Percentiles rank a stretch among this genome's conserved stretches.
Conservation (phyloP, 2,797 vertebrate species). For the Clarias platycephalus region DNA sequence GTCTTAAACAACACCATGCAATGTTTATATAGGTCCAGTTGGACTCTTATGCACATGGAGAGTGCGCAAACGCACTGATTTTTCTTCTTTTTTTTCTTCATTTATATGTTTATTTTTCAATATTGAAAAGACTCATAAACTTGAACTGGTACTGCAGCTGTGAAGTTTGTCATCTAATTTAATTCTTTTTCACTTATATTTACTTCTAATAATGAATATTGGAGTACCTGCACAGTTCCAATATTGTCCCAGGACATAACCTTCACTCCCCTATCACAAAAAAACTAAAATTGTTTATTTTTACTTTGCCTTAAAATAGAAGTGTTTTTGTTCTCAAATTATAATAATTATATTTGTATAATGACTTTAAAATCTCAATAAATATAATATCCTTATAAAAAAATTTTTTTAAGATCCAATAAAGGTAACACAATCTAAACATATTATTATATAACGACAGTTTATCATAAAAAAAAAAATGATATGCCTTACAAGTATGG, state of each 20-base stretch:
- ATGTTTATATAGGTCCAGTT: too few relatives aligned
- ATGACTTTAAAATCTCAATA: too few relatives aligned
- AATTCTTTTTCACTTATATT: neutral
- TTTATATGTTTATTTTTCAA: neutral
- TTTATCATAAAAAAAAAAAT: neutral
- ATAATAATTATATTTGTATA: neutral
- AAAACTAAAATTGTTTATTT: neutral
- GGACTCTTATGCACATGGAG: too few relatives aligned
- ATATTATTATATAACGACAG: neutral
- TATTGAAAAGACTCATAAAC: neutral
- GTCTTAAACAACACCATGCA: too few relatives aligned
- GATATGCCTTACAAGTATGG: neutral
- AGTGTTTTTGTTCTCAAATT: neutral
- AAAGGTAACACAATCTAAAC: neutral
- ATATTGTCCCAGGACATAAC: neutral
- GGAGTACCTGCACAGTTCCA: neutral
- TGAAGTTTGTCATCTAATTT: neutral
- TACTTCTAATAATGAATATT: neutral
- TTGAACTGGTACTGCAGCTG: neutral
- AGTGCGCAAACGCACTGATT: too few relatives aligned
- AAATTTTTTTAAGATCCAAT: neutral
- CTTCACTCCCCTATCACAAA: neutral
- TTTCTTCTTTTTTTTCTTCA: too few relatives aligned
- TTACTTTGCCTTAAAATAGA: neutral
- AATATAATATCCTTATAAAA: too few relatives aligned